These are phyloP conservation scores for Tokudaia tokunoshimensis DNA, from an alignment of 2,797 vertebrate species.

Conservation along the genomic window DNA sequence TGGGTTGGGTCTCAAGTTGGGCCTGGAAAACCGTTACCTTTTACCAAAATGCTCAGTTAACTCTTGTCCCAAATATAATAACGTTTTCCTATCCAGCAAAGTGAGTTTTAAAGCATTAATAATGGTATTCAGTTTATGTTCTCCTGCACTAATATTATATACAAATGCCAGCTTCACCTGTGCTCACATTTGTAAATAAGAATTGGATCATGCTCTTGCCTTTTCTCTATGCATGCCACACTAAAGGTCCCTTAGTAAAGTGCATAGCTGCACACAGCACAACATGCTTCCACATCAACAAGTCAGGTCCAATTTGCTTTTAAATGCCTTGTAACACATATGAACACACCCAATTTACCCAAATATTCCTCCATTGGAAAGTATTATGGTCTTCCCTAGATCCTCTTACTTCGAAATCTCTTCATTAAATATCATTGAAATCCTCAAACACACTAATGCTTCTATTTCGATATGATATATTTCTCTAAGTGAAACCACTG, in stretches of 20 bases:
- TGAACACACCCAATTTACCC: not conserved
- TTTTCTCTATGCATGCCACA: not conserved
- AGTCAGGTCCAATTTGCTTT: not conserved
- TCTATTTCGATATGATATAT: not conserved
- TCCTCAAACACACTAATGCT: not conserved
- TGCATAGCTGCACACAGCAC: not conserved
- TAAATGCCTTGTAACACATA: not conserved
- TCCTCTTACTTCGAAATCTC: not conserved
- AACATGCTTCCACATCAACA: not conserved
- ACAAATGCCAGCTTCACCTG: not conserved
- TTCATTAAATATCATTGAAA: not conserved
- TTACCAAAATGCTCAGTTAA: constrained; percentile 7
- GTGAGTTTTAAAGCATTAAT: constrained; percentile 11
- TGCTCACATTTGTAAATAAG: not conserved
- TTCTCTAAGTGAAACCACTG: not conserved
- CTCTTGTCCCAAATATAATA: constrained; percentile 29
- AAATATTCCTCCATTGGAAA: not conserved
- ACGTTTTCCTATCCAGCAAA: constrained; percentile 8
- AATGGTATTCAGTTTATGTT: not conserved
- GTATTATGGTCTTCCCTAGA: constrained; percentile 9
- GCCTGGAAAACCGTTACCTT: not conserved
- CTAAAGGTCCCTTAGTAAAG: not conserved
- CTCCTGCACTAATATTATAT: not conserved
- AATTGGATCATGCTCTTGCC: not conserved
- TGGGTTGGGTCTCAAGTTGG: not conserved